Conservation (phyloP, 2,797 vertebrate species). For the Muscicapa striata region DNA sequence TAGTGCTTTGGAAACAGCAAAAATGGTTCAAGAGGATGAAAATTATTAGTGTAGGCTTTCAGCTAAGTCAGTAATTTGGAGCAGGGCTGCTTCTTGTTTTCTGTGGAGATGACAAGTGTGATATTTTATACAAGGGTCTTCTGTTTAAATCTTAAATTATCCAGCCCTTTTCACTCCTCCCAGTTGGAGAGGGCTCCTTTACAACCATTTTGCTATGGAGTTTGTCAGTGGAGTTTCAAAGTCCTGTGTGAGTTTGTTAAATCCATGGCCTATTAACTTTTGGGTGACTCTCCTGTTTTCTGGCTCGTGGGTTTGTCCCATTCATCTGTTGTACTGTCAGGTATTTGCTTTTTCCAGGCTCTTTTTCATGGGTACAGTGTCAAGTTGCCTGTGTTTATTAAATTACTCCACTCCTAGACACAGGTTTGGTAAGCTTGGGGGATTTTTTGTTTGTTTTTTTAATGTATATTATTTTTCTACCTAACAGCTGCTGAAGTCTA, state of each 20-base stretch:
- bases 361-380: fast-evolving
- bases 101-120: neutral
- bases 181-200: neutral
- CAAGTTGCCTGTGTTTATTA: neutral
- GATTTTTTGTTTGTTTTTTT: fast-evolving
- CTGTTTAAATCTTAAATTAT: neutral
- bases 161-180: neutral
- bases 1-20: neutral
- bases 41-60: neutral
- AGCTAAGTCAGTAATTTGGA: neutral
- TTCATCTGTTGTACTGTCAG: fast-evolving
- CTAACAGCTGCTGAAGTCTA: neutral
- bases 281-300: neutral
- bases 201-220: neutral
- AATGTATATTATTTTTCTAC: neutral
- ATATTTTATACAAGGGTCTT: neutral
- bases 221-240: neutral
- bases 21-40: neutral
- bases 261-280: neutral
- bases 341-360: neutral
- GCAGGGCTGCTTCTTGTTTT: neutral
- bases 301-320: neutral
- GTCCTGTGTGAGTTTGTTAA: neutral
- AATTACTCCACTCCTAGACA: neutral
- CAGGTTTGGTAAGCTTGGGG: neutral